These are phyloP conservation scores for Microplitis manilae DNA, from an alignment of 2,888 invertebrate species.

Conservation along the genomic window DNA sequence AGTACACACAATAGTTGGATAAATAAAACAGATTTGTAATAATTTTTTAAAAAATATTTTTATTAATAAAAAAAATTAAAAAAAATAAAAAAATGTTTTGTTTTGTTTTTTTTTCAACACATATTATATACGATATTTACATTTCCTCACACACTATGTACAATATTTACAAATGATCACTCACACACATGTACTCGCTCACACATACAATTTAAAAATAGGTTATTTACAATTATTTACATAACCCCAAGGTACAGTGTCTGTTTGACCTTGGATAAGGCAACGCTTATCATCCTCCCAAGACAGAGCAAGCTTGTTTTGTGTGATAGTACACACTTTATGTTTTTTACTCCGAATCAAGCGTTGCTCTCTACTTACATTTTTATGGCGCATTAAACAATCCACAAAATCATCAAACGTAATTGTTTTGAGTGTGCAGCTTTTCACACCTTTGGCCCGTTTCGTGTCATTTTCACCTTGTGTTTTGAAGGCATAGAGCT, in stretches of 20 bases:
- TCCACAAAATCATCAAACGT: slow-evolving; percentile 30
- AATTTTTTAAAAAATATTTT: not conserved
- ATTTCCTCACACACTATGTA: not conserved
- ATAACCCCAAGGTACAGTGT: slow-evolving; percentile 40
- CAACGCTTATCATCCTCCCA: slow-evolving; percentile 37
- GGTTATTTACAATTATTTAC: not conserved
- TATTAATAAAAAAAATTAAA: slow-evolving; percentile 9
- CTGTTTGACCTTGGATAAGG: slow-evolving; percentile 23
- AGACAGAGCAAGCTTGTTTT: slow-evolving; percentile 40
- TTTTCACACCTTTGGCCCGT: not conserved
- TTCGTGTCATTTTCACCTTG: not conserved
- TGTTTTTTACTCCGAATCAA: slow-evolving; percentile 32
- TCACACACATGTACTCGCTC: not conserved
- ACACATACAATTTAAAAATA: not conserved
- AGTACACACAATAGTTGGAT: slow-evolving; percentile 38
- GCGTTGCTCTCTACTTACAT: slow-evolving; percentile 3
- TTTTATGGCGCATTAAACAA: slow-evolving; percentile 12
- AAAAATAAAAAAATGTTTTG: slow-evolving; percentile 3
- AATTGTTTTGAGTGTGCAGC: slow-evolving; percentile 15
- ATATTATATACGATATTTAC: not conserved
- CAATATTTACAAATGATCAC: not conserved
- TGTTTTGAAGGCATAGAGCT: slow-evolving; percentile 23
- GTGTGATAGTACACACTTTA: slow-evolving; percentile 21
- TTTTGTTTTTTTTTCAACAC: not conserved
- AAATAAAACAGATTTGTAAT: slow-evolving; percentile 16